Percentiles rank a stretch among this genome's conserved stretches.
These are phyloP conservation scores for Allolobophora icterica DNA, from an alignment of 2,888 invertebrate genomes.

Conservation along the genomic window DNA sequence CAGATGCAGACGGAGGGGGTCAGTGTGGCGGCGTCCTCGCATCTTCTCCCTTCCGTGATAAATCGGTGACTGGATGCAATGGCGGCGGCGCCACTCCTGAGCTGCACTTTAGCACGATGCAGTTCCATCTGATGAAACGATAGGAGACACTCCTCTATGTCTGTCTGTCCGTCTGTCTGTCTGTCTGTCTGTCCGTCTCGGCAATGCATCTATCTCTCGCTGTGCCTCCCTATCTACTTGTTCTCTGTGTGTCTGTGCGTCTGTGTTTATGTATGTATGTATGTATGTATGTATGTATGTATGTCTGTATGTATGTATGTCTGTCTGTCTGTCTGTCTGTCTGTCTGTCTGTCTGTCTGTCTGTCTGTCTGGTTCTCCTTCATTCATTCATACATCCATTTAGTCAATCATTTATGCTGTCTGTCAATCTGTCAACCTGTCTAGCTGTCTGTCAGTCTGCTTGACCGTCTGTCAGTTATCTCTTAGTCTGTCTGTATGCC, in stretches of 20 bases:
- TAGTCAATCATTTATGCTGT: too few relatives aligned
- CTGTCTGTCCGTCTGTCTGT: background rate
- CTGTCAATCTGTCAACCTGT: too few relatives aligned
- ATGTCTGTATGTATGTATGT: too few relatives aligned
- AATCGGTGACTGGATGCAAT: background rate
- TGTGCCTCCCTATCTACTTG: too few relatives aligned
- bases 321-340: background rate
- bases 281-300: background rate
- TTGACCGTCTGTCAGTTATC: background rate
- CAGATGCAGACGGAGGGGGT: background rate
- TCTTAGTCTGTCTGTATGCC: too few relatives aligned
- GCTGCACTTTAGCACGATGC: background rate
- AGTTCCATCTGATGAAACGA: conserved; percentile 11
- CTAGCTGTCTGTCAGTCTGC: background rate
- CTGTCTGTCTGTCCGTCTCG: too few relatives aligned
- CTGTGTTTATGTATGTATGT: background rate
- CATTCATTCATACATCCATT: too few relatives aligned
- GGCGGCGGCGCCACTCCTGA: background rate
- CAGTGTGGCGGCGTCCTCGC: background rate
- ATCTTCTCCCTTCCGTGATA: background rate
- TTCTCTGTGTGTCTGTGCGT: too few relatives aligned
- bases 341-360: background rate
- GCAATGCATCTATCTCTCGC: too few relatives aligned
- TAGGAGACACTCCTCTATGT: background rate
- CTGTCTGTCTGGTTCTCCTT: background rate